Evolutionary conservation across 1,140 invertebrate species (phyloP), one percentile per base, ranked within the genome.

Genomic region (Macrotrachela quadricornifera): DNA sequence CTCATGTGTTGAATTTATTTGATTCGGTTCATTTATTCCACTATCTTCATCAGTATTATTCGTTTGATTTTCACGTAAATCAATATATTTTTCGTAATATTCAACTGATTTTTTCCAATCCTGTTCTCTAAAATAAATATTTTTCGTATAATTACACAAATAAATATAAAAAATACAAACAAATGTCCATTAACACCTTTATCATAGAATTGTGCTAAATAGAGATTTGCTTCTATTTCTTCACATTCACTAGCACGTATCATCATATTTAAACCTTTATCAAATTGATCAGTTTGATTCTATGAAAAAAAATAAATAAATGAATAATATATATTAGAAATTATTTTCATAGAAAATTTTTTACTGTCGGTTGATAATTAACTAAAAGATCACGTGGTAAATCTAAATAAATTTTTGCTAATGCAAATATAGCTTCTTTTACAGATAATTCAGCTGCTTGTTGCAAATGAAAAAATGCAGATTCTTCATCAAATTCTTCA

Each of bases 391-490:
- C 73, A 57, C 71, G 70, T 13, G 67, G 73, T 43, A 75, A 50
- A 10, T 64, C 64, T 2, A 75, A 63, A 56, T 71, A 71, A n/a
- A 76, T 64, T 46, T 68, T 64, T 1, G 74, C 71, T 56, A 74
- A 59, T 10, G 71, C 72, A 10, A 71, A 57, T 8, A 75, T 69
- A 42, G 74, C 75, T 59, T 76, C 74, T 46, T 74, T 55, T 30
- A 71, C 66, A 3, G 74, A 74, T 53, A 75, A 71, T 46, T 72
- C 65, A 17, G 74, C 72, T 12, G 76, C 73, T 57, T 72, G 67
- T 50, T 70, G 63, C 50, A 77, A 65, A 59, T 77, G 75, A 57
- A 68, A 77, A 10, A 77, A 57, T 12, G 73, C 75, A 15, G 74
- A 67, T 18, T 72, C 66, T 60, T 66, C 66, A 58, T 77, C 75